phyloP scores from a whole-genome alignment of 92 coral and sea anemone genomes.

The Palythoa heliodiscus region DNA sequence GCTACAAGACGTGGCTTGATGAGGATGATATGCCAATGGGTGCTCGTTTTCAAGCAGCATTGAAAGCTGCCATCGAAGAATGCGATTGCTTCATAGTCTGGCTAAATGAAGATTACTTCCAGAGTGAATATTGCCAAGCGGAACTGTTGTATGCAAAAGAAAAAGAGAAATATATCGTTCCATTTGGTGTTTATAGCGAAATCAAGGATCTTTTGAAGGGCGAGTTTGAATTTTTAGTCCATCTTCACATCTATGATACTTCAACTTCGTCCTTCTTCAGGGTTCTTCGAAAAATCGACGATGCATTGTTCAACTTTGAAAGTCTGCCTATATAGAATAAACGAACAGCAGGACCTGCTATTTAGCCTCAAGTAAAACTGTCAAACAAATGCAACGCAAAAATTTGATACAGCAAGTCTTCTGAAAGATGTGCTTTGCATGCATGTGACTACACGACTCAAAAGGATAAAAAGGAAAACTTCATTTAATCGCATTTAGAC shows the following conservation, averaged over 20 bases:
- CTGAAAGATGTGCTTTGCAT: too few relatives aligned
- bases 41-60: constrained; percentile 33
- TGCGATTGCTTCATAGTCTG: constrained; percentile 72
- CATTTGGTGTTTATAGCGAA: constrained; percentile 64
- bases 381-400: too few relatives aligned
- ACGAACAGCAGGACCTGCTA: too few relatives aligned
- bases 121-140: constrained; percentile 65
- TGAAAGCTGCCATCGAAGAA: constrained; percentile 57
- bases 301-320: constrained; percentile 68
- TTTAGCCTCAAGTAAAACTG: too few relatives aligned
- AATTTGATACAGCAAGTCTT: too few relatives aligned
- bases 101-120: constrained; percentile 70
- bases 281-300: constrained; percentile 70
- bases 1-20: constrained; percentile 72
- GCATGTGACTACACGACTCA: too few relatives aligned
- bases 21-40: constrained; percentile 59
- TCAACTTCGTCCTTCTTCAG: constrained; percentile 66
- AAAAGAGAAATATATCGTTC: constrained; percentile 61
- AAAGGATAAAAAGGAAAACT: too few relatives aligned
- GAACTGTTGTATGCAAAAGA: constrained; percentile 65
- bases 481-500: too few relatives aligned
- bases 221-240: constrained; percentile 54
- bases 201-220: constrained; percentile 47
- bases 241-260: constrained; percentile 48
- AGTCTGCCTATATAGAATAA: constrained; percentile 43